Base-by-base conservation (phyloP, 2,888 invertebrate genomes). In the Leucophenga maculata region DNA sequence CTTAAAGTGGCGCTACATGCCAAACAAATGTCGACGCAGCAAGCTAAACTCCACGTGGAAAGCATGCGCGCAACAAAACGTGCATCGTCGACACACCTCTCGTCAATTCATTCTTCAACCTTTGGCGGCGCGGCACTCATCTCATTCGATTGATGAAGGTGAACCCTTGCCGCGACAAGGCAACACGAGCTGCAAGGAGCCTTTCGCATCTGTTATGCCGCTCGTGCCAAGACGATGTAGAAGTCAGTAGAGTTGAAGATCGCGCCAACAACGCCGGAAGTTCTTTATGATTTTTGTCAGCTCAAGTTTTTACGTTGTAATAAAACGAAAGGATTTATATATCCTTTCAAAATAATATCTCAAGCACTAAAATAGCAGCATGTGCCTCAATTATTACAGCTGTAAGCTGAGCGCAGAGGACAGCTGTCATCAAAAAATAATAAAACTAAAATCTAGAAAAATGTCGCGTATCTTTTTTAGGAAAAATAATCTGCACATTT, bases 321-420 rank as follows among this genome's bases (percentile, higher is more conserved):
- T 82, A 81, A 82, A 84, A 84, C 77, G 84, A 83, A 82, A 81
- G 82, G 84, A 82, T 82, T 82, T 83, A 82, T 82, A 81, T 83
- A 80, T 82, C 82, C 83, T 70, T 77, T 78, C 75, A 26, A 32
- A 18, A 44, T 13, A 18, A 44, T 13, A 60, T n/a, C 11, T 8
- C 6, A 64, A n/a, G 54, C 3, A 22, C 46, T 26, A 55, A 22
- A 57, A 22, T 46, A 14, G 13, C 52, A 54, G 59, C 59, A 59
- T 59, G 59, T 32, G 59, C 59, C 59, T n/a, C 32, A 26, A 26
- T 16, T n/a, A 59, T 16, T 32, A 32, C 59, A 59, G 13, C 11
- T 14, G 46, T 50, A 20, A 22, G 39, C 13, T 50, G 39, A 39
- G 39, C 39, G 8, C 50, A 50, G 1, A n/a, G 8, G 8, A 1